Evolutionary conservation across 2,888 invertebrate genomes (phyloP), one percentile per base, ranked within the genome.

Genomic region (Leptura quadrifasciata): DNA sequence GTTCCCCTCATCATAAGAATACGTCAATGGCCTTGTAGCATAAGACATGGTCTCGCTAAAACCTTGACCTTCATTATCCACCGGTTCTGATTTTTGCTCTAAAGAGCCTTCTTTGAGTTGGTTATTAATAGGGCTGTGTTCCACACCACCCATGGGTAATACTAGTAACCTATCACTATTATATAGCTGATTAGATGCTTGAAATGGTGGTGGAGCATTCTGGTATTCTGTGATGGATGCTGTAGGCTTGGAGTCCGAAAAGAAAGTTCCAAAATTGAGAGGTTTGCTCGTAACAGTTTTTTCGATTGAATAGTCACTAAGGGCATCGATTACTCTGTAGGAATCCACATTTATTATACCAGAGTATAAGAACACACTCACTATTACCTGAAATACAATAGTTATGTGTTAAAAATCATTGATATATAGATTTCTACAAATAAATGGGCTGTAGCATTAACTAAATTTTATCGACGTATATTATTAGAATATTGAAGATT

Each of bases 141-240:
- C 55, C 5, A 52, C 8, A 18, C 17, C 31, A 17, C 55, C 35
- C 20, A 17, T 31, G 17, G 65, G 65, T 21, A 20, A 10, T 10
- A 10, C 1, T 17, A 39, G 12, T 39, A 76, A 47, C 2, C 47
- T 47, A 12, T n/a, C 31, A 12, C 47, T 27, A 21, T 64, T 61
- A 20, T 74, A 72, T 17, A 80, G 20, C 47, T 77, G 73, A 54
- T 78, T 80, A 2, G 78, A 78, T 5, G 78, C 75, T 64, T 64
- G 70, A 70, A 79, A 79, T 57, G 39, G 20, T 65, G 24, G 64
- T 17, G 72, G 9, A 15, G 54, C 57, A 0, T 67, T 18, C 0
- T 47, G 15, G 9, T 20, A n/a, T 20, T 68, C 61, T 24, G 35
- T 12, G 18, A 47, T 52, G 1, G 75, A 35, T 31, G 15, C 52